These are phyloP conservation scores for Polypedilum pembai DNA, from an alignment of 1,140 invertebrate species.

Conservation along the genomic window DNA sequence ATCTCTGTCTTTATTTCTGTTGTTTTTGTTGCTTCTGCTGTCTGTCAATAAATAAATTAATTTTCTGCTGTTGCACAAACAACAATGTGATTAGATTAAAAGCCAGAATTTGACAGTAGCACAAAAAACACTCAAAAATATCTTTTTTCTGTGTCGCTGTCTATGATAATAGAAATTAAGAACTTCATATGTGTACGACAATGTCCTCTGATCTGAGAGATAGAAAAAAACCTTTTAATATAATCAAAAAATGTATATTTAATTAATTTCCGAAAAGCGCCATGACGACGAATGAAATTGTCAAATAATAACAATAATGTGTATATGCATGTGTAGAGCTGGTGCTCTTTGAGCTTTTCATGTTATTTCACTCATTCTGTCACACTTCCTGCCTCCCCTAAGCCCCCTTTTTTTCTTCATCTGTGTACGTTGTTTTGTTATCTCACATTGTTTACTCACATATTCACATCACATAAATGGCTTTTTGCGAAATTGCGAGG, in stretches of 20 bases:
- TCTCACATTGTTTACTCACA: slow-evolving; percentile 7
- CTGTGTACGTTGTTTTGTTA: neutral
- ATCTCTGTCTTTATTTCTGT: too few species aligned
- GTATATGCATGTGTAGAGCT: neutral
- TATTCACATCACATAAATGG: neutral
- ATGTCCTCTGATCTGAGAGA: neutral
- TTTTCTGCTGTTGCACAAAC: too few species aligned
- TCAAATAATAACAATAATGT: slow-evolving; percentile 13
- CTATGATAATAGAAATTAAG: too few species aligned
- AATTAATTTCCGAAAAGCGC: slow-evolving; percentile 17
- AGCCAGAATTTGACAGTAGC: too few species aligned
- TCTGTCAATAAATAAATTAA: too few species aligned
- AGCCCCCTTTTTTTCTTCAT: neutral
- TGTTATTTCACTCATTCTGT: slow-evolving; percentile 1
- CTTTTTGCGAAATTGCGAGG: neutral
- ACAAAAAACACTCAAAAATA: too few species aligned
- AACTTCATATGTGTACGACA: too few species aligned
- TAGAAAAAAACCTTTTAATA: slow-evolving; percentile 1
- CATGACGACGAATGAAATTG: slow-evolving; percentile 14
- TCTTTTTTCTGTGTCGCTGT: too few species aligned
- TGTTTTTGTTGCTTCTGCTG: too few species aligned
- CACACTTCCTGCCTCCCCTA: too few species aligned
- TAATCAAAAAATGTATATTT: slow-evolving; percentile 14
- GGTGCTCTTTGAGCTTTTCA: neutral
- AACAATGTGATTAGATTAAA: too few species aligned